These are phyloP conservation scores for Agonopterix subpropinquella DNA, from an alignment of 2,888 invertebrate species.

Conservation along the genomic window DNA sequence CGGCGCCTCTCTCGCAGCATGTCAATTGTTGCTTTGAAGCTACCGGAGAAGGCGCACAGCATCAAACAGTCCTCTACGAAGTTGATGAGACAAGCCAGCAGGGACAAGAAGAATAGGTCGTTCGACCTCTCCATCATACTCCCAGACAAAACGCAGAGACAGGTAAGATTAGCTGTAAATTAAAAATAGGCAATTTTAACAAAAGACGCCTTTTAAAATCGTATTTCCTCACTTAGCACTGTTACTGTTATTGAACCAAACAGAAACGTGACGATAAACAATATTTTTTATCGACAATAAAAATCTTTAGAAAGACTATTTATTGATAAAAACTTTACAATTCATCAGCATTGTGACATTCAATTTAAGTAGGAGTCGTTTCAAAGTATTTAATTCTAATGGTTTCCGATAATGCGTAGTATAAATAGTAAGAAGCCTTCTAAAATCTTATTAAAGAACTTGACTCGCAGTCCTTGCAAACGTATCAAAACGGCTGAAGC, in stretches of 20 bases:
- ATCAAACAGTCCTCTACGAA: constrained; percentile 77
- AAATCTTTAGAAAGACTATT: not conserved
- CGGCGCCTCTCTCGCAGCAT: constrained; percentile 72
- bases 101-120: constrained; percentile 74
- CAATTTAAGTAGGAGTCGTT: too few species aligned
- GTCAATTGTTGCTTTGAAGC: constrained; percentile 71
- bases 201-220: too few species aligned
- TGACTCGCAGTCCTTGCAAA: too few species aligned
- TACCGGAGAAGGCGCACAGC: constrained; percentile 76
- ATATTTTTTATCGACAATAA: not conserved
- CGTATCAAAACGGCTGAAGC: too few species aligned
- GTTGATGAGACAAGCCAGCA: constrained; percentile 72
- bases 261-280: too few species aligned
- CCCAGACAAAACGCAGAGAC: constrained; percentile 79
- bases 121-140: constrained; percentile 79
- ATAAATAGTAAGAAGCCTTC: not conserved
- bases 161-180: constrained; percentile 53
- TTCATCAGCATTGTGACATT: too few species aligned
- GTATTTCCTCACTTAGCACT: too few species aligned
- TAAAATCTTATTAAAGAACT: not conserved
- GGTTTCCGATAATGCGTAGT: not conserved
- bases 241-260: too few species aligned
- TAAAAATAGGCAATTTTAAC: constrained; percentile 3
- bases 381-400: not conserved
- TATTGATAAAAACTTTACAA: too few species aligned